Conservation (phyloP, 2,888 invertebrate species). For the Rhyacophila evoluta region DNA sequence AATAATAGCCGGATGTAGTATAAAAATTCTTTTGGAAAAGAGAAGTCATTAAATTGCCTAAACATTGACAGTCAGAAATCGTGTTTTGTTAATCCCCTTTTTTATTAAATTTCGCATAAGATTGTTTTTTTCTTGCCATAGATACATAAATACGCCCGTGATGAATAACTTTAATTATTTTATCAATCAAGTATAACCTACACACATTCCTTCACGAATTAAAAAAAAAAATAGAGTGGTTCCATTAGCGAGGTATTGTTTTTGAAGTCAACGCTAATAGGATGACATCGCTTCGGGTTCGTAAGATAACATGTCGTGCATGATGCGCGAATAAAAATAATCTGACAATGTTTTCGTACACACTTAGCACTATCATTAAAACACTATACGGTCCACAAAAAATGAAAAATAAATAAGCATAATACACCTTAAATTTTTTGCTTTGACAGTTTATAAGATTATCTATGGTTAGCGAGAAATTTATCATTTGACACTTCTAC, state of each 20-base stretch:
- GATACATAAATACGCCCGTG: background rate
- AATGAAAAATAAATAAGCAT: too few relatives aligned
- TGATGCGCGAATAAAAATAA: slow-evolving; percentile 22
- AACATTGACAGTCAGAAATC: too few relatives aligned
- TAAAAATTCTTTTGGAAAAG: too few relatives aligned
- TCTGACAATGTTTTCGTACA: slow-evolving; percentile 17
- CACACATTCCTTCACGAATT: background rate
- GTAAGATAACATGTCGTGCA: slow-evolving; percentile 8
- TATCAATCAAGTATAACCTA: background rate
- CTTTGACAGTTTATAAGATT: too few relatives aligned
- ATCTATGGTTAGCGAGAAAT: too few relatives aligned
- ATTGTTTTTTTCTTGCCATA: background rate
- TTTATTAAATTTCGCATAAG: too few relatives aligned
- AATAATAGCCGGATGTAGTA: too few relatives aligned
- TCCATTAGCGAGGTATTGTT: slow-evolving; percentile 2
- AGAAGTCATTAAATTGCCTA: too few relatives aligned
- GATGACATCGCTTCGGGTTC: background rate
- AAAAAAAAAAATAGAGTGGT: slow-evolving; percentile 19
- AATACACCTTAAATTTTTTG: too few relatives aligned
- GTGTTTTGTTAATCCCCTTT: too few relatives aligned
- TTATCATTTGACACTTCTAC: too few relatives aligned
- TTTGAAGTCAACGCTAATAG: background rate
- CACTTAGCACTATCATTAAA: slow-evolving; percentile 8
- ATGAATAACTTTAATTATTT: background rate
- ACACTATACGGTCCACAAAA: background rate